Evolutionary conservation across 2,797 vertebrate species (phyloP).

Genomic region (Nothura maculosa): DNA sequence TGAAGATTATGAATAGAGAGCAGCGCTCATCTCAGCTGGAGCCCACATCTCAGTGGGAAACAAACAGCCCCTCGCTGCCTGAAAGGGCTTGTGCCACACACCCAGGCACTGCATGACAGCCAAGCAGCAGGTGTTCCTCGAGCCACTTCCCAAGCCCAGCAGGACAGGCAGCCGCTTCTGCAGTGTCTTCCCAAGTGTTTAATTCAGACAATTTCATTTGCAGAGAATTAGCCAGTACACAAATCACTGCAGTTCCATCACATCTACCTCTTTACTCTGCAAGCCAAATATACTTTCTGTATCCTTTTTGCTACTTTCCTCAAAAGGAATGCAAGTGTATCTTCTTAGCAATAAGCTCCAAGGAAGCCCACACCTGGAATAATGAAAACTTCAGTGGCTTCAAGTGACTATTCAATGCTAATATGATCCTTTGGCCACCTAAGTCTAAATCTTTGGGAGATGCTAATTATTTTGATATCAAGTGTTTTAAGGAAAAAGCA

Average conservation of each 20-base stretch:
- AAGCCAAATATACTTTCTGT: not conserved
- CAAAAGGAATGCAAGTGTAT: too few relatives aligned
- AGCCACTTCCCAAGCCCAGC: not conserved
- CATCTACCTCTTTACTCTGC: not conserved
- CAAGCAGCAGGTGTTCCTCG: not conserved
- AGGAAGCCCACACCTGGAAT: not conserved
- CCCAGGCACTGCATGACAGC: accelerated
- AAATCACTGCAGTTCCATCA: not conserved
- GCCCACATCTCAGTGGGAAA: not conserved
- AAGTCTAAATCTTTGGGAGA: not conserved
- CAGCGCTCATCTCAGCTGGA: not conserved
- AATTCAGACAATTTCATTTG: not conserved
- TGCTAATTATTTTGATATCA: not conserved
- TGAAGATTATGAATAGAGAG: not conserved
- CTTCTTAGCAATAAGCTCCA: not conserved
- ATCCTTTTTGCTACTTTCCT: too few relatives aligned
- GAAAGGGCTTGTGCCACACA: not conserved
- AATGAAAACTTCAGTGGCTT: not conserved
- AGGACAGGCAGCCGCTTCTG: accelerated
- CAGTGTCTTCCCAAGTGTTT: accelerated
- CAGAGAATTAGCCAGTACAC: not conserved
- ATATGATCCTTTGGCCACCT: not conserved
- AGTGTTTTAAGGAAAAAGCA: not conserved
- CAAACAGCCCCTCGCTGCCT: not conserved
- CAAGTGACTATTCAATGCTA: not conserved